Evolutionary conservation across 2,888 invertebrate species (phyloP), one percentile per base, ranked within the genome.

Genomic region (Xylota sylvarum): DNA sequence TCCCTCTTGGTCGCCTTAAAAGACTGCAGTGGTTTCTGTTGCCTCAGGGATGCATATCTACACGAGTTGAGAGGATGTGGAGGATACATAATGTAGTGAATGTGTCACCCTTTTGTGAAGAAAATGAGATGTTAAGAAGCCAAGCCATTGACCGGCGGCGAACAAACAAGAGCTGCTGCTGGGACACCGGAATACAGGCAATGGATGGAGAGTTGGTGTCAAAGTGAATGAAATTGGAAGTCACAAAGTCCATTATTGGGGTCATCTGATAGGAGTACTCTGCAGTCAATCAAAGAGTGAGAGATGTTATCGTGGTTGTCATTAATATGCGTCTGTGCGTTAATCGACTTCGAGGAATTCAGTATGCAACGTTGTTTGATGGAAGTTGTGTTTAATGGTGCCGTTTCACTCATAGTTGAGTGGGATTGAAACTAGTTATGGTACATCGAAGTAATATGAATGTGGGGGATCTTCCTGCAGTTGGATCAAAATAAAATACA

Each of bases 71-170:
- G 14, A 37, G 67, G 56, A 79, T 72, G 48, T 56, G 46, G 14
- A 56, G 69, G 52, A 56, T 50, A 35, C 19, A 64, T 70, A 76
- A 82, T 56, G 70, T 70, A 43, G 70, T 80, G 65, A 70, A 77
- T 72, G 40, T 72, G 70, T 81, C 67, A 72, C 30, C 52, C 80
- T 76, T 80, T 80, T 85, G 74, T 76, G 65, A 80, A 55, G 65
- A 81, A 81, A 72, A 81, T 81, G 72, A 81, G 76, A 81, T 85
- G 85, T 56, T 77, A 85, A 80, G 76, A 85, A 40, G 65, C 55
- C 76, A 67, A 55, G 46, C 60, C 52, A 76, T 55, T 60, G 58
- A 74, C 69, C 62, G 62, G 55, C n/a, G 50, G 67, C 58, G 9
- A 64, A 4, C 23, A 64, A 14, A 50, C 32, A 48, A 55, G 50